Conservation (phyloP, 2,888 invertebrate genomes). For the Biston stratarius region DNA sequence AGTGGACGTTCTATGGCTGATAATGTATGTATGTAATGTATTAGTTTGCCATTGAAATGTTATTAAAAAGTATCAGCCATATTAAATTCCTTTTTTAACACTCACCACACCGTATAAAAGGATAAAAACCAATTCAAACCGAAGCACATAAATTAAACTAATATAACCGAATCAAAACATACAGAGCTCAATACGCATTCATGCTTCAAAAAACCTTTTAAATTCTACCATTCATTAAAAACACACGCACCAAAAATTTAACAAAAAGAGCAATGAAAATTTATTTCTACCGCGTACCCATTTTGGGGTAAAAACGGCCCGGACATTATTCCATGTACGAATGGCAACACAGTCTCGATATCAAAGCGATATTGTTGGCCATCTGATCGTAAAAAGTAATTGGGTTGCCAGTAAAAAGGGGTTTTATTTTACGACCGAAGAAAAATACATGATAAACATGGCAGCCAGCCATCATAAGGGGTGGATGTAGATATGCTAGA, state of each 20-base stretch:
- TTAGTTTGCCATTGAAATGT: too few relatives aligned
- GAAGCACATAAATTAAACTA: background rate
- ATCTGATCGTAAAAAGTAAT: slow-evolving; percentile 84
- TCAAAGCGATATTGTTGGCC: slow-evolving; percentile 74
- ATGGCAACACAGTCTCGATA: slow-evolving; percentile 70
- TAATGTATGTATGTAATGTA: too few relatives aligned
- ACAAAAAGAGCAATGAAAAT: slow-evolving; percentile 56
- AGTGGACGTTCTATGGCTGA: too few relatives aligned
- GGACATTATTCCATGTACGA: slow-evolving; percentile 58
- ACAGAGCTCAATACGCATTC: slow-evolving; percentile 11
- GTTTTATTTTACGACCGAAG: slow-evolving; percentile 79
- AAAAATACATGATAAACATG: slow-evolving; percentile 82
- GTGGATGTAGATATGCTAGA: slow-evolving; percentile 52
- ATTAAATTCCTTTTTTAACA: too few relatives aligned
- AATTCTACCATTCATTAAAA: slow-evolving; percentile 30
- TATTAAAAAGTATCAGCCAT: too few relatives aligned
- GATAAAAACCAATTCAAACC: too few relatives aligned
- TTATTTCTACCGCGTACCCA: slow-evolving; percentile 53
- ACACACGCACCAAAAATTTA: slow-evolving; percentile 46
- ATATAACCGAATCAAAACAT: slow-evolving; percentile 5
- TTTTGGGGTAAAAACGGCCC: slow-evolving; percentile 49
- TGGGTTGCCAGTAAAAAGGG: slow-evolving; percentile 83
- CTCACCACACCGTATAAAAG: too few relatives aligned
- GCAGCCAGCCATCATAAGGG: slow-evolving; percentile 64
- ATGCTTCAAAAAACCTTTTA: slow-evolving; percentile 25